Percentiles rank a stretch among this genome's conserved stretches.
Evolutionary conservation across 2,888 invertebrate genomes (phyloP).

Genomic region (Oasisia sp.): DNA sequence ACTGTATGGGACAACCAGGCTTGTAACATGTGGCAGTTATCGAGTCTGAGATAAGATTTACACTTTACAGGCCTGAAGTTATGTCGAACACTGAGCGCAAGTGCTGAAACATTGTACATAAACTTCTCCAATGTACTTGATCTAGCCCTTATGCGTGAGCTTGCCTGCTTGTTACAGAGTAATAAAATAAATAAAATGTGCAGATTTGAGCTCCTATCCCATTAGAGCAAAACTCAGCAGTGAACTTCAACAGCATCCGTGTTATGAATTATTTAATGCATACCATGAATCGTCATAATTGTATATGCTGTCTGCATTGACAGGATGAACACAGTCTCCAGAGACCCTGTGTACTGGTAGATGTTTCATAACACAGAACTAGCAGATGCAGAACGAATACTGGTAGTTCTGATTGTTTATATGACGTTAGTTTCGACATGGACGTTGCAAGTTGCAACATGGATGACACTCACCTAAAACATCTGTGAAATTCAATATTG

Average conservation of each 20-base stretch:
- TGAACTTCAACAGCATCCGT: not conserved
- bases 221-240: not conserved
- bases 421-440: too few species aligned
- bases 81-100: not conserved
- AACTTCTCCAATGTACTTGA: not conserved
- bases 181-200: not conserved
- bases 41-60: too few species aligned
- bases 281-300: not conserved
- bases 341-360: not conserved
- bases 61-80: too few species aligned
- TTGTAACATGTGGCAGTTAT: too few species aligned
- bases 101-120: not conserved
- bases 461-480: too few species aligned
- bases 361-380: not conserved
- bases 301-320: not conserved
- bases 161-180: not conserved
- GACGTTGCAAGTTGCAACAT: too few species aligned
- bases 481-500: too few species aligned
- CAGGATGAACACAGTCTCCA: not conserved
- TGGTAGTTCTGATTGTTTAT: too few species aligned
- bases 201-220: not conserved
- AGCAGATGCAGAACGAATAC: too few species aligned
- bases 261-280: constrained; percentile 11
- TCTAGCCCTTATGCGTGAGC: not conserved
- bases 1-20: too few species aligned